Evolutionary conservation across 2,888 invertebrate genomes (phyloP), one percentile per base, ranked within the genome.

Genomic region (Drosophila atripex): DNA sequence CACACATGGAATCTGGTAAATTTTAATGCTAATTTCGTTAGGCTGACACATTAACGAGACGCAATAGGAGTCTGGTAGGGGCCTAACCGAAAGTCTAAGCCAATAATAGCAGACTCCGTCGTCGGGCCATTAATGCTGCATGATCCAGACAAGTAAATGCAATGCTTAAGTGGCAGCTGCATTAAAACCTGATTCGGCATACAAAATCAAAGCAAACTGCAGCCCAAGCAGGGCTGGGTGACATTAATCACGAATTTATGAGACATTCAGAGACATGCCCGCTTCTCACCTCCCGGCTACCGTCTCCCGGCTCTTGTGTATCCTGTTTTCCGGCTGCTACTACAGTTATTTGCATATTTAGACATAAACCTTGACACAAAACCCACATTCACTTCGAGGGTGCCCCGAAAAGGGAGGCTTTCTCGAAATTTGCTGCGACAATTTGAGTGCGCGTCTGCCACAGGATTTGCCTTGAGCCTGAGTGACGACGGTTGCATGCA

Each of bases 21-120:
- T 80, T 82, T 82, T 82, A 78, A 71, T 82, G 82, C 78, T 84
- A 84, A 82, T 80, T 84, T 76, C 46, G 76, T 82, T 82, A 84
- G 74, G 76, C 77, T 51, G 79, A 68, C 68, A 72, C 80, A 80
- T 83, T 82, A 82, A 74, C 74, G 78, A 71, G 57, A 51, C 73
- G 60, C 69, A 77, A 71, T 73, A 70, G 72, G 74, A 63, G 57
- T 54, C 55, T 51, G 51, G 38, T 52, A 46, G 53, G 55, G 18
- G 41, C 16, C 49, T n/a, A 25, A 38, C 25, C 23, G 35, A 53
- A 45, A 32, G 60, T 59, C 80, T 78, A 80, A 75, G 65, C 79
- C 75, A 76, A 75, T 77, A 69, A 75, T 52, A 60, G 54, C 21
- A 35, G 32, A 25, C 28, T 18, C 25, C 58, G 32, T 41, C 50